Percentiles rank a stretch among this genome's conserved stretches.
These are phyloP conservation scores for Dinomys branickii DNA, from an alignment of 2,113 vertebrate species.

Conservation along the genomic window DNA sequence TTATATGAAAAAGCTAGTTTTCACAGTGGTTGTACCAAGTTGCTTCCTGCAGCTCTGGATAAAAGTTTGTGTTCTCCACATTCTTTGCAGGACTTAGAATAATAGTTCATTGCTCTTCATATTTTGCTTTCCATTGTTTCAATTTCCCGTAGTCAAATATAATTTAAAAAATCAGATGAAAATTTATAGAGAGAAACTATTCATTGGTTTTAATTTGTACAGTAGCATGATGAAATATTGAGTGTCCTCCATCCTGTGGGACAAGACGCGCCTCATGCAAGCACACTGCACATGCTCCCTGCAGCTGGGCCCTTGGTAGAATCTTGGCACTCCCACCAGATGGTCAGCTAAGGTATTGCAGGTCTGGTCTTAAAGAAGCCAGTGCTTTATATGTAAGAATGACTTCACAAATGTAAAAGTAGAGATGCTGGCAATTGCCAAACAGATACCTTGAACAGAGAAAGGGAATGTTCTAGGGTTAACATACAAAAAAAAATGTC, in stretches of 20 bases:
- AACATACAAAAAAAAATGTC: not conserved
- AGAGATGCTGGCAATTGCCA: not conserved
- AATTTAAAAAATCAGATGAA: not conserved
- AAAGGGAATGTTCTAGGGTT: not conserved
- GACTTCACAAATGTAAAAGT: not conserved
- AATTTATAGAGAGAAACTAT: not conserved
- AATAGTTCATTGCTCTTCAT: not conserved
- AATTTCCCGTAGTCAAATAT: not conserved
- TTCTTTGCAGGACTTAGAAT: not conserved
- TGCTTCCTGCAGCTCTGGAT: not conserved
- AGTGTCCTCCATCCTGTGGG: not conserved
- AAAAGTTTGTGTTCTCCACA: not conserved
- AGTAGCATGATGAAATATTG: not conserved
- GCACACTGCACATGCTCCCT: not conserved
- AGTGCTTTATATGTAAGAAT: not conserved
- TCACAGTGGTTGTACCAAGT: not conserved
- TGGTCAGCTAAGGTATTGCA: not conserved
- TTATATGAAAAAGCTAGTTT: not conserved
- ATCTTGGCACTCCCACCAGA: not conserved
- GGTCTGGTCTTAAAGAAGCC: too few species aligned
- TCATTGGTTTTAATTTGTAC: too few species aligned
- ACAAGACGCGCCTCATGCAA: not conserved
- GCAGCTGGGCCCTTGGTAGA: rapidly evolving
- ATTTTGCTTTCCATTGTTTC: not conserved
- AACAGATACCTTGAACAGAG: not conserved